Percentiles rank a stretch among this genome's conserved stretches.
phyloP scores from a whole-genome alignment of 2,888 invertebrate species.

The Sphecodes monilicornis region DNA sequence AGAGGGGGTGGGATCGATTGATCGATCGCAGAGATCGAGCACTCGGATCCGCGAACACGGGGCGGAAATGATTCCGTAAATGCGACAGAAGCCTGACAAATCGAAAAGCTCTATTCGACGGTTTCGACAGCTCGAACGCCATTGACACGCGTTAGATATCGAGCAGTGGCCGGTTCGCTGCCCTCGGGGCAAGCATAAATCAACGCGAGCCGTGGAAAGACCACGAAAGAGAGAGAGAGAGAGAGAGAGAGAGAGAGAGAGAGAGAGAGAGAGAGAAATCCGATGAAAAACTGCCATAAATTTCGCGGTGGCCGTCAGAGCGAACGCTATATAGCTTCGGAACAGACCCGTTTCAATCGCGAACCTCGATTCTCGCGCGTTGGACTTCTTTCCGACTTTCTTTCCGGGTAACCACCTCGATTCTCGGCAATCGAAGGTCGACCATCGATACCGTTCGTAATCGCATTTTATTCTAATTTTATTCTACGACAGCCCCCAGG shows the following conservation, averaged over 20 bases:
- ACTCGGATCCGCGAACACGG: constrained; percentile 4
- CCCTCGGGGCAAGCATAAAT: constrained; percentile 29
- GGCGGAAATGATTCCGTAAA: not conserved
- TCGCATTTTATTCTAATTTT: not conserved
- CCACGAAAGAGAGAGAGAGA: constrained; percentile 5
- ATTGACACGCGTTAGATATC: constrained; percentile 41
- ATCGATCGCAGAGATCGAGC: not conserved
- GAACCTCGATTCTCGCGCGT: not conserved
- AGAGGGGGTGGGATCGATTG: not conserved
- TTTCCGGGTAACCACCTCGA: not conserved
- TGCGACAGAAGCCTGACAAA: constrained; percentile 31
- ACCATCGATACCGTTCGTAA: no score
- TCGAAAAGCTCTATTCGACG: constrained; percentile 40
- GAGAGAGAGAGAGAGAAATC: no score
- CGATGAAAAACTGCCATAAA: constrained; percentile 42
- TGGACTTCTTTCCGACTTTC: not conserved
- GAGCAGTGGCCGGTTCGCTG: not conserved
- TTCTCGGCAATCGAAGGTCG: not conserved
- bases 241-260: no score
- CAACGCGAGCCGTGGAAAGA: constrained; percentile 26
- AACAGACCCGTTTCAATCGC: not conserved
- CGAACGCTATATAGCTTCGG: not conserved
- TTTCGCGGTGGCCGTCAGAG: constrained; percentile 8
- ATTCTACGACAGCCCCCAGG: no score
- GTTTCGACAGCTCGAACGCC: constrained; percentile 26